These are phyloP conservation scores for Drosophila falleni DNA, from an alignment of 2,888 invertebrate species.

Conservation along the genomic window DNA sequence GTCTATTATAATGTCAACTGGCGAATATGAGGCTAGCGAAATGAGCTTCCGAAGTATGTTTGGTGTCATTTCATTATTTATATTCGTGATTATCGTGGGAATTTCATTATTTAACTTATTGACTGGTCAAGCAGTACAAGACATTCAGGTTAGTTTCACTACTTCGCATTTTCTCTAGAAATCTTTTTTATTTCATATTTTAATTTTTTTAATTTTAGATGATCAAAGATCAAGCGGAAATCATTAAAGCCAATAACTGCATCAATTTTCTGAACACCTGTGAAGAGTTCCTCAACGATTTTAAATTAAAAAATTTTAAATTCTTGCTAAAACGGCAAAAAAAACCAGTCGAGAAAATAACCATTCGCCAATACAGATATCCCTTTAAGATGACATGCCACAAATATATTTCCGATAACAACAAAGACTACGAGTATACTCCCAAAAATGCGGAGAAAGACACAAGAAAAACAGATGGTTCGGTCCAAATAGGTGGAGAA, in stretches of 20 bases:
- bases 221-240: conserved; percentile 7
- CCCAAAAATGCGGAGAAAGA: no score
- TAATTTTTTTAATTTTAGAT: neutral
- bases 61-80: neutral
- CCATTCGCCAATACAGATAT: neutral
- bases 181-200: neutral
- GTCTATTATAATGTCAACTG: conserved; percentile 11
- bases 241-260: neutral
- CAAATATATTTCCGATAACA: neutral
- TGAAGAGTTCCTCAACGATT: conserved; percentile 6
- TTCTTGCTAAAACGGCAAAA: neutral
- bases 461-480: no score
- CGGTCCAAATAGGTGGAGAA: neutral
- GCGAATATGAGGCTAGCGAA: conserved; percentile 18
- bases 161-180: neutral
- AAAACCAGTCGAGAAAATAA: neutral
- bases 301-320: neutral
- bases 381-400: neutral
- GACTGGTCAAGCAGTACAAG: conserved; percentile 3
- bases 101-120: conserved; percentile 12
- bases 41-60: neutral
- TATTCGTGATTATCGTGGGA: conserved; percentile 8
- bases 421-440: neutral
- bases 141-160: conserved; percentile 13
- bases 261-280: conserved; percentile 5